phyloP scores from a whole-genome alignment of 2,113 vertebrate genomes.

The Vidua chalybeata region DNA sequence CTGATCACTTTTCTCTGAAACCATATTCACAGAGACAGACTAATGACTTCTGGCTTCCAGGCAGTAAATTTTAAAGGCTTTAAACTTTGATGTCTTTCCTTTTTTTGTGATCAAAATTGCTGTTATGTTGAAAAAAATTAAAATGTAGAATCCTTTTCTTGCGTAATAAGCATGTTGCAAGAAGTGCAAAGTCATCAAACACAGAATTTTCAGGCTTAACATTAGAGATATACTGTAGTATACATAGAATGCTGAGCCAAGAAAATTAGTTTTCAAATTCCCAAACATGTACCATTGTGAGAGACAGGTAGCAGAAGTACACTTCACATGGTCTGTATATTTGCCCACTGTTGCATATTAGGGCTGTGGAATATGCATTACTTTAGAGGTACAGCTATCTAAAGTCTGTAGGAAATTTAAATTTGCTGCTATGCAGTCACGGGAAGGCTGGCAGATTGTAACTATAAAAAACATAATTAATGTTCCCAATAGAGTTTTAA shows the following conservation, averaged over 20 bases:
- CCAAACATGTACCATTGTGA: not conserved
- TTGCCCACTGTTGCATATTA: not conserved
- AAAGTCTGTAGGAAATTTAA: slow-evolving; percentile 22
- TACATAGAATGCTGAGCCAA: not conserved
- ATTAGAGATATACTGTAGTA: not conserved
- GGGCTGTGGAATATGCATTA: not conserved
- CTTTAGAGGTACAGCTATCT: not conserved
- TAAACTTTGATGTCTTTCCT: not conserved
- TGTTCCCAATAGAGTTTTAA: slow-evolving; percentile 16
- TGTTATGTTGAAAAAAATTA: not conserved
- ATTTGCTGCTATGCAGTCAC: slow-evolving; percentile 7
- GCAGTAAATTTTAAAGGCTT: not conserved
- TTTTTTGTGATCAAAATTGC: not conserved
- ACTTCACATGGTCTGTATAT: not conserved
- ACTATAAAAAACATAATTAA: slow-evolving; percentile 38
- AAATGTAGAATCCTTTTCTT: not conserved
- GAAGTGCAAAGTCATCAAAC: not conserved
- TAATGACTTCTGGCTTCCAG: not conserved
- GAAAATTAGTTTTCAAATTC: slow-evolving; percentile 34
- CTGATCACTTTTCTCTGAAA: not conserved
- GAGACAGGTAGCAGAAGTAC: not conserved
- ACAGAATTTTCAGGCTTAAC: not conserved
- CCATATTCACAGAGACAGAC: not conserved
- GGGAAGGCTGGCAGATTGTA: not conserved
- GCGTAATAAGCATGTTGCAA: not conserved